phyloP scores from a whole-genome alignment of 2,113 vertebrate genomes.

The Meriones unguiculatus region DNA sequence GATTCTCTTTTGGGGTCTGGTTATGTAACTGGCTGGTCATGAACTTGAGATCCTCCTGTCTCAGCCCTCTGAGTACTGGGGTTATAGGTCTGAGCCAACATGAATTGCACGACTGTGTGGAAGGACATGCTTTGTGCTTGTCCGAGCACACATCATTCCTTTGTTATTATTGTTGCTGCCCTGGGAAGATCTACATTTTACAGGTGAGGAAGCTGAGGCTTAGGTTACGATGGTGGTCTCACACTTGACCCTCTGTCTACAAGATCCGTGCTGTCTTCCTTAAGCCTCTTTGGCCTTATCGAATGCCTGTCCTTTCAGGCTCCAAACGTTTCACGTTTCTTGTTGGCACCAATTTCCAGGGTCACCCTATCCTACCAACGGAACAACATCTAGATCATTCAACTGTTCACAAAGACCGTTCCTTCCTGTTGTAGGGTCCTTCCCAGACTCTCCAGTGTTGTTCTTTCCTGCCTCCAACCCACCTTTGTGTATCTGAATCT shows the following conservation, averaged over 20 bases:
- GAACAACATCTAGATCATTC: background rate
- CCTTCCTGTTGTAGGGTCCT: background rate
- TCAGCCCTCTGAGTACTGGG: background rate
- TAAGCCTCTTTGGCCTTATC: background rate
- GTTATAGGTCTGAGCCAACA: background rate
- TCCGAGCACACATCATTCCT: background rate
- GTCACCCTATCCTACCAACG: background rate
- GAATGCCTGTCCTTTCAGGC: background rate
- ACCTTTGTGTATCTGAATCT: background rate
- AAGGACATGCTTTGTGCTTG: background rate
- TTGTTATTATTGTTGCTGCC: background rate
- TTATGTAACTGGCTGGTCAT: background rate
- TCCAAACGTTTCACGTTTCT: background rate
- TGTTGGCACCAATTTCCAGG: background rate
- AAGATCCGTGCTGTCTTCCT: background rate
- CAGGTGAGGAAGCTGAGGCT: background rate
- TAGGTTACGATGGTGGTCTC: background rate
- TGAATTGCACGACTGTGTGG: background rate
- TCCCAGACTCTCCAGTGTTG: background rate
- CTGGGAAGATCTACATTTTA: background rate
- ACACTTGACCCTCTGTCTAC: background rate
- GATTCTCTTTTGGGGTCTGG: background rate
- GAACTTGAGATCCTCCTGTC: background rate
- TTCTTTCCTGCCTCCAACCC: background rate
- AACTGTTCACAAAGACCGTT: background rate